Evolutionary conservation across 2,888 invertebrate genomes (phyloP), one percentile per base, ranked within the genome.

Genomic region (Lycaena phlaeas): DNA sequence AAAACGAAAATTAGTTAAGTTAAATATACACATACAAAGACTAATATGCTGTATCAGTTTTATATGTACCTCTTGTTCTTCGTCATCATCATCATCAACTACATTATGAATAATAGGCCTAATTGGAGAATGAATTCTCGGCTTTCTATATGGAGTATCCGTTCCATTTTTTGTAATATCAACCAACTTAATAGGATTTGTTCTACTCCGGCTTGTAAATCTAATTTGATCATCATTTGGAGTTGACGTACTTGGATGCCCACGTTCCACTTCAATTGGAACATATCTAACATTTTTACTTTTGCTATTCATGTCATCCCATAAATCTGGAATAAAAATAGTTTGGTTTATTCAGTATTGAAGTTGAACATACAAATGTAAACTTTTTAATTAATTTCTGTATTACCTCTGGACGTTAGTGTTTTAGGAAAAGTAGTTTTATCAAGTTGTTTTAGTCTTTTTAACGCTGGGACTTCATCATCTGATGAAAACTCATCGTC

Each of bases 181-280:
- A n/a, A 73, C 52, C 2, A 72, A 46, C 46, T 69, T 67, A 15
- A 79, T 49, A 1, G 78, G 77, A 14, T 73, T 60, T 26, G 59
- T 52, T 27, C 67, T 54, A 4, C 61, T 51, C 42, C 66, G 50
- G 38, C 50, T 56, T 3, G 53, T 48, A 14, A 49, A 36, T 34
- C 56, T 71, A 7, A 50, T 49, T 6, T 57, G 28, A 9, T 45
- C 36, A 25, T 70, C 68, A 39, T 65, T 68, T 2, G 82, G 82
- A n/a, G 85, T 84, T 2, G 85, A 85, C 7, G 85, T 82, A 47
- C 78, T 81, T 0, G 84, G 75, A 44, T 70, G 64, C 3, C 65
- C 68, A 27, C 54, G 28, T 36, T 81, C 84, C 40, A 81, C 42
- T 49, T 72, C 69, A 43, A 85, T 78, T 27, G 85, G 85, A 37